Percentiles rank a stretch among this genome's conserved stretches.
Conservation (phyloP, 2,113 vertebrate genomes). For the Cavia aperea region DNA sequence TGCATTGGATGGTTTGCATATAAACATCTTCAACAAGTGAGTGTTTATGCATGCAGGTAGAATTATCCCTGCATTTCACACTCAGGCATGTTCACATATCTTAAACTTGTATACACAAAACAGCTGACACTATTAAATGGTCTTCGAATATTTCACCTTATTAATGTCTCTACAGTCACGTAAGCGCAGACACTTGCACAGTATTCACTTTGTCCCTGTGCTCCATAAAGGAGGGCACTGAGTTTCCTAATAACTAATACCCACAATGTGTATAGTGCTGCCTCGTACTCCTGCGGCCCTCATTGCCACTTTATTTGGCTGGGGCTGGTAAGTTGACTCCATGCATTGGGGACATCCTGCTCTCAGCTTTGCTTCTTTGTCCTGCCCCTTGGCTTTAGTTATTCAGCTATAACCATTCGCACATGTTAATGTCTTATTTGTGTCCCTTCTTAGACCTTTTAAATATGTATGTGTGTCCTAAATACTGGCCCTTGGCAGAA, state of each 20-base stretch:
- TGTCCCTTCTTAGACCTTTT: slow-evolving; percentile 52
- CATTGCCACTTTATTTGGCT: background rate
- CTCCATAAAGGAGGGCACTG: background rate
- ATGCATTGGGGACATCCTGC: background rate
- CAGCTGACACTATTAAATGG: background rate
- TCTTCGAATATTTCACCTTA: background rate
- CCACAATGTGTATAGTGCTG: background rate
- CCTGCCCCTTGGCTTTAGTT: slow-evolving; percentile 16
- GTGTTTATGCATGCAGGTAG: background rate
- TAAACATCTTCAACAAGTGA: background rate
- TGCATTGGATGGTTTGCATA: background rate
- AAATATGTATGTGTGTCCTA: slow-evolving; percentile 57
- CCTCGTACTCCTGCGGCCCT: background rate
- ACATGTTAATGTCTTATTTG: slow-evolving; percentile 61
- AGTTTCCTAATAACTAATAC: background rate
- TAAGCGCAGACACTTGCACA: background rate
- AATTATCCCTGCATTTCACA: background rate
- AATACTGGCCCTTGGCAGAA: slow-evolving; percentile 53
- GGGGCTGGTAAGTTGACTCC: background rate
- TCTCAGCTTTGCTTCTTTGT: background rate
- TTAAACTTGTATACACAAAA: background rate
- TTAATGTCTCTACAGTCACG: background rate
- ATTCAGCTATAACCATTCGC: slow-evolving; percentile 37
- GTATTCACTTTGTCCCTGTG: background rate
- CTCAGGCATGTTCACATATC: background rate